A percentile compares a stretch with the other conserved stretches of the same genome.
These are phyloP conservation scores for Grammomys surdaster DNA, from an alignment of 2,113 vertebrate species.

Conservation along the genomic window DNA sequence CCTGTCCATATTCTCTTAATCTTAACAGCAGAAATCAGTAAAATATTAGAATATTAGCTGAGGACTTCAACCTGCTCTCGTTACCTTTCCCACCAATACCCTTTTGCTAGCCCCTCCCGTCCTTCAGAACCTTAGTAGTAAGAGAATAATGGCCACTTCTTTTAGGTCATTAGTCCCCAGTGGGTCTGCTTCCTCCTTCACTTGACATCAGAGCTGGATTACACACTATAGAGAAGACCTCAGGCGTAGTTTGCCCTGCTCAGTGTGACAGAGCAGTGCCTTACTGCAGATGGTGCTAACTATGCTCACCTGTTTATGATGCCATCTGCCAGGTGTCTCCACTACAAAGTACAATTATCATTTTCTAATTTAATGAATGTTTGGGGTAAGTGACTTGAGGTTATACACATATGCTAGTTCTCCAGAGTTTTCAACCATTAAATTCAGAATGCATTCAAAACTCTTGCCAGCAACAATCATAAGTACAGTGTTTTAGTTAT, in stretches of 20 bases:
- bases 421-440: slow-evolving; percentile 47
- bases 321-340: not conserved
- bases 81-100: not conserved
- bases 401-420: slow-evolving; percentile 7
- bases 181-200: slow-evolving; percentile 45
- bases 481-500: not conserved
- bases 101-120: slow-evolving; percentile 31
- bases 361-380: slow-evolving; percentile 34
- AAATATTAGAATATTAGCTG: slow-evolving; percentile 27
- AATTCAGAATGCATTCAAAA: not conserved
- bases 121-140: slow-evolving; percentile 20
- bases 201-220: not conserved
- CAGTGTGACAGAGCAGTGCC: not conserved
- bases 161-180: not conserved
- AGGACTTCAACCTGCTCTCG: not conserved
- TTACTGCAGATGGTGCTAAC: not conserved
- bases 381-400: slow-evolving; percentile 9
- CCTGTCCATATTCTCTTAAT: not conserved
- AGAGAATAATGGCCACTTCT: slow-evolving; percentile 15
- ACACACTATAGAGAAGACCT: not conserved
- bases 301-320: not conserved
- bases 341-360: slow-evolving; percentile 30
- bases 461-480: slow-evolving; percentile 14
- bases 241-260: not conserved
- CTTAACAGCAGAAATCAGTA: slow-evolving; percentile 13